Conservation (phyloP, 1,140 invertebrate genomes). For the Dreissena polymorpha region DNA sequence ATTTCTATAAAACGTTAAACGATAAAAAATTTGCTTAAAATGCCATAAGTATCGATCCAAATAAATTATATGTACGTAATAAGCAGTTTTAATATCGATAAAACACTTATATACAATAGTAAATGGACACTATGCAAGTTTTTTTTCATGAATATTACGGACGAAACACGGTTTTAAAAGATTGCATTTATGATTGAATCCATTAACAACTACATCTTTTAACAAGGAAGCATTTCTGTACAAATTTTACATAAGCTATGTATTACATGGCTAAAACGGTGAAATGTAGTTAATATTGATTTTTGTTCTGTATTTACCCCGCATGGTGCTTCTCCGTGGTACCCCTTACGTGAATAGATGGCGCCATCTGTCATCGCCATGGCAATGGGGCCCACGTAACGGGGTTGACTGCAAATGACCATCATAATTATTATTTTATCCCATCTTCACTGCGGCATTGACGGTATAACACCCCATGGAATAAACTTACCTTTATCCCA, state of each 20-base stretch:
- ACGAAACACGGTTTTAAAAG: too few relatives aligned
- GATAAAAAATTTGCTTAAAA: too few relatives aligned
- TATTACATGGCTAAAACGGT: background rate
- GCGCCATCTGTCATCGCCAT: conserved; percentile 24
- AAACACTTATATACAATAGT: background rate
- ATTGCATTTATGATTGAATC: background rate
- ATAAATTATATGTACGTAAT: background rate
- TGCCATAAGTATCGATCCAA: too few relatives aligned
- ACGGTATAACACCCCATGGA: too few relatives aligned
- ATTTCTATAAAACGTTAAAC: too few relatives aligned
- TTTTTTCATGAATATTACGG: too few relatives aligned
- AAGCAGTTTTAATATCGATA: background rate
- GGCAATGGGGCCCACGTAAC: conserved; percentile 33
- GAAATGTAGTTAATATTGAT: background rate
- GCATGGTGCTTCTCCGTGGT: conserved; percentile 36
- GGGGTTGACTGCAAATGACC: conserved; percentile 30
- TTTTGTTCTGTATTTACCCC: conserved; percentile 17
- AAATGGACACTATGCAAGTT: too few relatives aligned
- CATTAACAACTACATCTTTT: background rate
- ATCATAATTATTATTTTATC: too few relatives aligned
- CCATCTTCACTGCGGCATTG: too few relatives aligned
- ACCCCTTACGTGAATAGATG: conserved; percentile 30
- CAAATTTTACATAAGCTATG: background rate
- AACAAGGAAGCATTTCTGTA: background rate
- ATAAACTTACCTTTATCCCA: too few relatives aligned